These are phyloP conservation scores for Tipula unca DNA, from an alignment of 2,888 invertebrate genomes.

Conservation along the genomic window DNA sequence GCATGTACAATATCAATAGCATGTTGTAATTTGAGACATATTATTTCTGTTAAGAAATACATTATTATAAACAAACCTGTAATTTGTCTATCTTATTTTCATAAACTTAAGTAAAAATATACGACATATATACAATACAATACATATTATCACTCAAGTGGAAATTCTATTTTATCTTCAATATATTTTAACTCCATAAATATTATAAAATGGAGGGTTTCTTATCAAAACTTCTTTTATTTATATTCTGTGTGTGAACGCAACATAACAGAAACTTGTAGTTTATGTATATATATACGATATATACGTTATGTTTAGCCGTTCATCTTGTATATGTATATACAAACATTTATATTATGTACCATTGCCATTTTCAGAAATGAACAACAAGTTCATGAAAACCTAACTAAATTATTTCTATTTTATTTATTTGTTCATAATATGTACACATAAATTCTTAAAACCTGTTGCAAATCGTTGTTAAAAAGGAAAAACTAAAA, in stretches of 20 bases:
- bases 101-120: background rate
- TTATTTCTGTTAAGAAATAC: background rate
- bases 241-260: background rate
- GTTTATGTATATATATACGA: background rate
- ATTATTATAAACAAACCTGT: conserved; percentile 3
- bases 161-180: background rate
- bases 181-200: background rate
- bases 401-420: background rate
- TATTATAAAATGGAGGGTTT: background rate
- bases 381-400: background rate
- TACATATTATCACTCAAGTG: background rate
- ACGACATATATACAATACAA: background rate
- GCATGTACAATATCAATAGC: background rate
- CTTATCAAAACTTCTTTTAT: background rate
- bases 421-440: background rate
- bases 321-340: background rate
- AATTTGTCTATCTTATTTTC: background rate
- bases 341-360: background rate
- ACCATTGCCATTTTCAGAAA: background rate
- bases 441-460: background rate
- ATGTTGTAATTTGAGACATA: conserved; percentile 1
- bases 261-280: conserved; percentile 8
- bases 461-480: background rate
- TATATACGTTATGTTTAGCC: background rate
- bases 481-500: background rate